These are phyloP conservation scores for Drosophila sturtevanti DNA, from an alignment of 1,140 invertebrate genomes.

Conservation along the genomic window DNA sequence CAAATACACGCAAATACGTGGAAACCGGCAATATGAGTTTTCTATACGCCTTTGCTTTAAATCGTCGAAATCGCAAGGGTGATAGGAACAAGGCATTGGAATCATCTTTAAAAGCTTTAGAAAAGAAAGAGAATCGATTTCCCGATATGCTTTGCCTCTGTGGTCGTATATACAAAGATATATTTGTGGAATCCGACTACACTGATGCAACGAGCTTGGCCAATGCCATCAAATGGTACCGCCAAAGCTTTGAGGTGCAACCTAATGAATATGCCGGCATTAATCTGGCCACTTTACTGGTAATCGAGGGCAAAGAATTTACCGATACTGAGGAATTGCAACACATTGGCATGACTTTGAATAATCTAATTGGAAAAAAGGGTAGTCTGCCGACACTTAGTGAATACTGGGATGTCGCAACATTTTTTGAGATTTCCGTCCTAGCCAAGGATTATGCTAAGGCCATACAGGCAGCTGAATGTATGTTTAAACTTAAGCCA, in stretches of 20 bases:
- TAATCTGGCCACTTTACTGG: slow-evolving; percentile 98
- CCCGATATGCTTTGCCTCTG: slow-evolving; percentile 99
- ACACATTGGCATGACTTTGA: slow-evolving; percentile 93
- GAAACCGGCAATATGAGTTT: slow-evolving; percentile 95
- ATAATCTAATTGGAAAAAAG: slow-evolving; percentile 99
- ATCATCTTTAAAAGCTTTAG: slow-evolving; percentile 94
- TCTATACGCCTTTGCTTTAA: slow-evolving; percentile 98
- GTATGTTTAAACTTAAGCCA: slow-evolving; percentile 99
- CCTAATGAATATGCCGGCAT: slow-evolving; percentile 99
- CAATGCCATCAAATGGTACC: slow-evolving; percentile 98
- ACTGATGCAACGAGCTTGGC: slow-evolving; percentile 93
- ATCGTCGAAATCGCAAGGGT: slow-evolving; percentile 95
- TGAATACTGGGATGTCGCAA: slow-evolving; percentile 99
- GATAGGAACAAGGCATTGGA: slow-evolving; percentile 96
- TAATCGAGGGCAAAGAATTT: slow-evolving; percentile 98
- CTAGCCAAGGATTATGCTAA: slow-evolving; percentile 98
- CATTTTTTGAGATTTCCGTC: slow-evolving; percentile 99
- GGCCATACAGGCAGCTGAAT: slow-evolving; percentile 98
- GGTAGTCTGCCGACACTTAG: slow-evolving; percentile 95
- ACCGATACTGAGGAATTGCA: slow-evolving; percentile 95
- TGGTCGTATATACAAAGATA: slow-evolving; percentile 99
- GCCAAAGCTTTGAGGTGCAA: slow-evolving; percentile 98
- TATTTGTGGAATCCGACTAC: slow-evolving; percentile 97
- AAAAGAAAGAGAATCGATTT: slow-evolving; percentile 96
- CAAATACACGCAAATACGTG: slow-evolving; percentile 94